A percentile compares a stretch with the other conserved stretches of the same genome.
Conservation (phyloP, 2,888 invertebrate species). For the Dasysyrphus tricinctus region DNA sequence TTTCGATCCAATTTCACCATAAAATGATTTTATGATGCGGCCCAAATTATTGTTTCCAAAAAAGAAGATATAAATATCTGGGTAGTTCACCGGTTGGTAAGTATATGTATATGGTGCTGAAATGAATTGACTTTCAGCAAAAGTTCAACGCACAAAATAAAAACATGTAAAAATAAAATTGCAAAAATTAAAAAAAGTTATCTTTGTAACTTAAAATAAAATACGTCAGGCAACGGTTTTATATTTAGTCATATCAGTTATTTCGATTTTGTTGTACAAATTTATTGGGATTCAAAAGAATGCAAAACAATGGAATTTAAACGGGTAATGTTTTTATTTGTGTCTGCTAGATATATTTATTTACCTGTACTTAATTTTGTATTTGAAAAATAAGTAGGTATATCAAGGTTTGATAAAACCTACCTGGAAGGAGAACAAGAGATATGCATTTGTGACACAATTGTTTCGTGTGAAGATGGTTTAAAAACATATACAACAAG, state of each 20-base stretch:
- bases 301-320: background rate
- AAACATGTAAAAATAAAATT: background rate
- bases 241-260: background rate
- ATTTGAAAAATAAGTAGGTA: background rate
- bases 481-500: no score
- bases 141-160: conserved; percentile 12
- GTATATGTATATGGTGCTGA: no score
- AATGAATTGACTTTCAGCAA: conserved; percentile 6
- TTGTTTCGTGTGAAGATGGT: no score
- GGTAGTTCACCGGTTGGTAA: conserved; percentile 21
- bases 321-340: background rate
- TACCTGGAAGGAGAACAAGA: no score
- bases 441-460: no score
- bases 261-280: background rate
- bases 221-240: conserved; percentile 3
- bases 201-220: background rate
- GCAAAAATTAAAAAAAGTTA: background rate
- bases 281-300: background rate
- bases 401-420: background rate
- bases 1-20: background rate
- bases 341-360: background rate
- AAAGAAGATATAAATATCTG: conserved; percentile 12
- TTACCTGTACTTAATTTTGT: background rate
- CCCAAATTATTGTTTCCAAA: background rate
- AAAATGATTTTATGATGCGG: background rate